Base-by-base conservation (phyloP, 2,797 vertebrate genomes). In the Chelonia mydas region DNA sequence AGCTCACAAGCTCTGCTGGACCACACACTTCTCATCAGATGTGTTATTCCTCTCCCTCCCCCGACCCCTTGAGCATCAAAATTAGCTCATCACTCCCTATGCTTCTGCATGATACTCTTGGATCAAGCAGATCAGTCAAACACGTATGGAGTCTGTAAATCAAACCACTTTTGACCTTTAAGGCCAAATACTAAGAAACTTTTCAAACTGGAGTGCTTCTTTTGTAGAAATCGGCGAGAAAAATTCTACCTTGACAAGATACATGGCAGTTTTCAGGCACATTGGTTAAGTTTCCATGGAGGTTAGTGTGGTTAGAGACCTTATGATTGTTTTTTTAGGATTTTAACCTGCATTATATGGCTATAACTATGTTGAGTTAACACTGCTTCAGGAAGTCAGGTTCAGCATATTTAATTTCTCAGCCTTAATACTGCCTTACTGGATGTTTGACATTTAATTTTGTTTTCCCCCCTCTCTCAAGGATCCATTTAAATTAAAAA, bases 401-500 rank as follows among this genome's bases (percentile, higher is more conserved):
- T 41, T 13, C 72, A 45, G 21, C 25, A 45, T 76, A 47, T 76
- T 76, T 76, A 41, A 28, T 27, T 76, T 76, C 37, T 45, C 25
- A 27, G 5, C 13, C 11, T 45, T 28, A 76, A 68, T 33, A 68
- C 3, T 15, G 6, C 15, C 37, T 37, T n/a, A 68, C 65, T 68
- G n/a, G 16, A 37, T 37, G n/a, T 37, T 19, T 37, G 65, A 37
- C 33, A n/a, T 37, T 65, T 33, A n/a, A 65, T n/a, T 68, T 68
- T 68, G n/a, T 13, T 17, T 9, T n/a, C 3, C 7, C 17, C 8
- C 9, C 33, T 0, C 13, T 3, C 33, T 16, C 16, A n/a, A n/a
- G 61, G 33, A 21, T 68, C 65, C 65, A 37, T 37, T 37, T 68
- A 37, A 37, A 68, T 68, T 68, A 68, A 55, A 41, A 49, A 68